Percentiles rank a stretch among this genome's conserved stretches.
phyloP scores from a whole-genome alignment of 2,888 invertebrate genomes.

The Noctuana brunneofusca region DNA sequence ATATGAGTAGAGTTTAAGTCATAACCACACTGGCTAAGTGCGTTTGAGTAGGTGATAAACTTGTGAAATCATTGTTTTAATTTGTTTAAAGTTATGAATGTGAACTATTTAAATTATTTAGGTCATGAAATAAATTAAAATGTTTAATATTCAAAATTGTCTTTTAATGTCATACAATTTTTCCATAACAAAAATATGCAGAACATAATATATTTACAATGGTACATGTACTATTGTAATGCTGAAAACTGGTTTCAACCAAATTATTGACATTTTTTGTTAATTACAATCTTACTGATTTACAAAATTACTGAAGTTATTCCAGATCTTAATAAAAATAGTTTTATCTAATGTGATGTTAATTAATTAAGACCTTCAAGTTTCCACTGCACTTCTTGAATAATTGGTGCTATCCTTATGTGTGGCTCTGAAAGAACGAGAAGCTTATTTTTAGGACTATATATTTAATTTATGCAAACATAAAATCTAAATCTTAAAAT shows the following conservation, averaged over 20 bases:
- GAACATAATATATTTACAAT: too few relatives aligned
- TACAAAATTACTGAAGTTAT: too few relatives aligned
- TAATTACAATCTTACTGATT: too few relatives aligned
- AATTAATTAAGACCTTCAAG: slow-evolving; percentile 70
- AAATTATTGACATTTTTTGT: too few relatives aligned
- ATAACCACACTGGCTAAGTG: too few relatives aligned
- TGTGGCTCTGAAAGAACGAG: slow-evolving; percentile 80
- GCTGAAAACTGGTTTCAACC: too few relatives aligned
- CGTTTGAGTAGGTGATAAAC: neutral
- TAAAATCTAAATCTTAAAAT: too few relatives aligned
- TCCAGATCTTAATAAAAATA: neutral
- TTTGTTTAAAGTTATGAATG: neutral
- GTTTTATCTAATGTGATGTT: neutral
- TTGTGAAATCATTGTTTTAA: neutral
- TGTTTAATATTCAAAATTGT: neutral
- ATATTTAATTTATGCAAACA: neutral
- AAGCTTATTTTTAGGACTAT: neutral
- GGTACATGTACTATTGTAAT: too few relatives aligned
- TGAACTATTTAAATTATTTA: neutral
- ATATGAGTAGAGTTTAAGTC: too few relatives aligned
- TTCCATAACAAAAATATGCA: too few relatives aligned
- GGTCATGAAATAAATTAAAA: neutral
- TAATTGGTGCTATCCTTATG: slow-evolving; percentile 83
- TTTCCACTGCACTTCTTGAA: slow-evolving; percentile 82
- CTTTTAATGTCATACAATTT: neutral